Conservation (phyloP, 2,113 vertebrate species). For the Electrona antarctica region DNA sequence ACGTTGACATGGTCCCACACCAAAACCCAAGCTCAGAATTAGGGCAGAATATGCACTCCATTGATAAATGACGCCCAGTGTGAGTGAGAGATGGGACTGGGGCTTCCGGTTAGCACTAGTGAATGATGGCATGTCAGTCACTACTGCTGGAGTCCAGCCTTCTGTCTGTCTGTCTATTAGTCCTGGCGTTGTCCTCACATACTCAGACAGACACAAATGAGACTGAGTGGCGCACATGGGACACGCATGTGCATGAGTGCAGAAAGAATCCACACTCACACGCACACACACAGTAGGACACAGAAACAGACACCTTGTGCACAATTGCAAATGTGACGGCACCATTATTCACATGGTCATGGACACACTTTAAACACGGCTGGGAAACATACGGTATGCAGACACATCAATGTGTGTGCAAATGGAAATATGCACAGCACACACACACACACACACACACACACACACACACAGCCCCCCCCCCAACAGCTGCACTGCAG, state of each 20-base stretch:
- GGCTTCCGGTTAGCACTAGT: conserved; percentile 47
- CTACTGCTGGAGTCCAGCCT: conserved; percentile 12
- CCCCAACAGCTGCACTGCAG: conserved; percentile 71
- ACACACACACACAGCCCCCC: not conserved
- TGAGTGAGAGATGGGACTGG: conserved; percentile 23
- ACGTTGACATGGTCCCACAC: no score
- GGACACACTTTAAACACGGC: no score
- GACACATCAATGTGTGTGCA: no score
- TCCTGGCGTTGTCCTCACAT: no score
- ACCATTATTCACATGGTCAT: not conserved
- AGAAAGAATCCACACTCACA: no score
- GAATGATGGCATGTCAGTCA: conserved; percentile 49
- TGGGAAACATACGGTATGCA: no score
- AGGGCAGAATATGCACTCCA: no score
- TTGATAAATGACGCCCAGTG: not conserved
- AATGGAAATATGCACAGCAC: not conserved
- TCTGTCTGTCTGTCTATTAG: conserved; percentile 2
- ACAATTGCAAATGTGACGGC: not conserved
- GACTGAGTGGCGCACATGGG: no score
- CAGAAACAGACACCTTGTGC: not conserved
- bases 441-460: conserved; percentile 1
- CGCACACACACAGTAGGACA: not conserved
- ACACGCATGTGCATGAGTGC: no score
- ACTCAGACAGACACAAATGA: not conserved
- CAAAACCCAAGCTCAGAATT: no score